Evolutionary conservation across 2,888 invertebrate genomes (phyloP), one percentile per base, ranked within the genome.

Genomic region (Synanthedon formicaeformis): DNA sequence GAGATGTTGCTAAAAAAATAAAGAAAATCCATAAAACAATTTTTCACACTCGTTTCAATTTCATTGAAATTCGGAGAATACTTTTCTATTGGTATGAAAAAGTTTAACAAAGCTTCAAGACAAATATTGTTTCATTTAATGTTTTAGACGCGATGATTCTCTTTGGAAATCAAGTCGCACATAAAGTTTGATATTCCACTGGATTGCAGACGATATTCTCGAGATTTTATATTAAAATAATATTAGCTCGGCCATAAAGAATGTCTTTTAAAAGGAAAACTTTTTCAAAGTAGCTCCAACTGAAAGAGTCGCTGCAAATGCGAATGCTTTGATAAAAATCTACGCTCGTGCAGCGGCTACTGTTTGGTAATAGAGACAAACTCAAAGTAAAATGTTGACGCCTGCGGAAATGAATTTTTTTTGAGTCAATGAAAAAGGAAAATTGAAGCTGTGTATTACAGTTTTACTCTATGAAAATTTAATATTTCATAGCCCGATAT

Each of bases 321-420:
- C 73, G 73, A 68, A 58, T 63, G 67, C 76, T 75, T 77, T 75
- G 71, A 74, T 71, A 69, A 62, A 67, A 68, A 23, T 69, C 60
- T 68, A 67, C 70, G 68, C 78, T 70, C 73, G 67, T 75, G 66
- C 68, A 62, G 60, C 57, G 34, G 34, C 59, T 59, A 60, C 60
- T 61, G 63, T 49, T 49, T 63, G 67, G 66, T 72, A 71, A 72
- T 68, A 73, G 65, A 71, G 60, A 45, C 45, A 63, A 23, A 64
- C 61, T 62, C 63, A 62, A 71, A 72, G 69, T 64, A 64, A 64
- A 63, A 61, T 66, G 63, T 62, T 62, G 63, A 34, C 6, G 10
- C 34, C 10, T 34, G 34, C 6, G 34, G 34, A 34, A 34, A 34
- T 10, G 8, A 34, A 34, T 10, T 34, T 34, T 34, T 16, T 16